Conservation (phyloP, 2,888 invertebrate species). For the Epirrhoe tristata region DNA sequence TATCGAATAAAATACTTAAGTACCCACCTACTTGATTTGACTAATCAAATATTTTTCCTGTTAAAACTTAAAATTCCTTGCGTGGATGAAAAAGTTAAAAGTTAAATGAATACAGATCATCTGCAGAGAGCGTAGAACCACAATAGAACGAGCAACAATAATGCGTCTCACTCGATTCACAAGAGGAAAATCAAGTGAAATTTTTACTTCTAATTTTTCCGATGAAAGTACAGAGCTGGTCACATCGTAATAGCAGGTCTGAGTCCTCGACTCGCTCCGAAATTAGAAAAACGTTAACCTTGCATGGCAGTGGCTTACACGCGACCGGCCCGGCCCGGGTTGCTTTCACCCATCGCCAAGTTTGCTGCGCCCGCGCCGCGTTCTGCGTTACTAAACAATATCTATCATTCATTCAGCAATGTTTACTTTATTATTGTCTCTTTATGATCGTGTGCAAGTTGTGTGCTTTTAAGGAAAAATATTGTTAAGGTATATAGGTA, state of each 20-base stretch:
- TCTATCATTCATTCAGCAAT: conserved; percentile 46
- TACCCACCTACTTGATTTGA: too few species aligned
- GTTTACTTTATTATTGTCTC: conserved; percentile 1
- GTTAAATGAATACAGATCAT: conserved; percentile 13
- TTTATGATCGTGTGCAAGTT: background rate
- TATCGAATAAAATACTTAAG: too few species aligned
- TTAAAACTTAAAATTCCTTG: too few species aligned
- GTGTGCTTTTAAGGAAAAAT: too few species aligned
- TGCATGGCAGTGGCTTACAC: conserved; percentile 72
- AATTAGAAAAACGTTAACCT: conserved; percentile 82
- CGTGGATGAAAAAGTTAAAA: background rate
- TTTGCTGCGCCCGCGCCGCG: conserved; percentile 59
- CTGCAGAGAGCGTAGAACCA: conserved; percentile 15
- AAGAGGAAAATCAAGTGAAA: conserved; percentile 61
- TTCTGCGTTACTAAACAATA: conserved; percentile 68
- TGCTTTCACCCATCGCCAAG: conserved; percentile 78
- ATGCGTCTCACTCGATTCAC: conserved; percentile 32
- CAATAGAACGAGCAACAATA: conserved; percentile 16
- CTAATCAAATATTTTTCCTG: too few species aligned
- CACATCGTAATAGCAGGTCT: conserved; percentile 67
- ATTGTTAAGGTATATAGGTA: too few species aligned
- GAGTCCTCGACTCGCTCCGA: conserved; percentile 71
- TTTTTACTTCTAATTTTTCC: conserved; percentile 64
- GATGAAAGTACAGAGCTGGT: conserved; percentile 71
- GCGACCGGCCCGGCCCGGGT: conserved; percentile 63